A percentile compares a stretch with the other conserved stretches of the same genome.
Evolutionary conservation across 92 coral and sea anemone species (phyloP).

Genomic region (Porites divaricata): DNA sequence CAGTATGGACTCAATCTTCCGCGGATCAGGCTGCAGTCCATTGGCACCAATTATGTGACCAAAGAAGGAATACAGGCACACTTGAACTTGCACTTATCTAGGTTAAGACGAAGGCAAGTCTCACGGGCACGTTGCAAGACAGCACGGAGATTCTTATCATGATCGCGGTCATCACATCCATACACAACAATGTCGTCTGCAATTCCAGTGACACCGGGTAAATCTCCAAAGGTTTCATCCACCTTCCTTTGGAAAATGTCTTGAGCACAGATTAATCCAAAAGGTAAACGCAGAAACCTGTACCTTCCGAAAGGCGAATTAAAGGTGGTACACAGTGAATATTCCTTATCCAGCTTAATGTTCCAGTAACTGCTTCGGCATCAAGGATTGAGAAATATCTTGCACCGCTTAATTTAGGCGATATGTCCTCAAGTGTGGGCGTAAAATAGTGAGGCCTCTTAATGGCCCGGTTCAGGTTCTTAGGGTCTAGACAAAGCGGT

Average conservation of each 20-base stretch:
- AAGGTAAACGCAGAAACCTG: conserved; percentile 58
- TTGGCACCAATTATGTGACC: conserved; percentile 65
- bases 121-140: conserved; percentile 60
- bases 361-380: conserved; percentile 83
- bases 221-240: conserved; percentile 71
- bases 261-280: conserved; percentile 68
- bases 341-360: conserved; percentile 58
- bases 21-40: conserved; percentile 67
- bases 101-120: conserved; percentile 36
- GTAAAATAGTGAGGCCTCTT: conserved; percentile 72
- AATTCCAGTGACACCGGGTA: conserved; percentile 70
- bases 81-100: conserved; percentile 43
- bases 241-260: conserved; percentile 72
- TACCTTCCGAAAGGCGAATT: conserved; percentile 72
- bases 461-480: conserved; percentile 66
- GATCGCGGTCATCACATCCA: conserved; percentile 51
- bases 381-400: conserved; percentile 64
- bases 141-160: conserved; percentile 60
- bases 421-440: conserved; percentile 76
- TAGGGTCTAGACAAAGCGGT: conserved; percentile 70
- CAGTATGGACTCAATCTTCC: conserved; percentile 61
- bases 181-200: conserved; percentile 70
- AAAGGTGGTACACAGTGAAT: conserved; percentile 66
- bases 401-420: conserved; percentile 70
- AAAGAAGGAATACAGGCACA: conserved; percentile 50